phyloP scores from a whole-genome alignment of 2,888 invertebrate species.

The Cheilosia vernalis region DNA sequence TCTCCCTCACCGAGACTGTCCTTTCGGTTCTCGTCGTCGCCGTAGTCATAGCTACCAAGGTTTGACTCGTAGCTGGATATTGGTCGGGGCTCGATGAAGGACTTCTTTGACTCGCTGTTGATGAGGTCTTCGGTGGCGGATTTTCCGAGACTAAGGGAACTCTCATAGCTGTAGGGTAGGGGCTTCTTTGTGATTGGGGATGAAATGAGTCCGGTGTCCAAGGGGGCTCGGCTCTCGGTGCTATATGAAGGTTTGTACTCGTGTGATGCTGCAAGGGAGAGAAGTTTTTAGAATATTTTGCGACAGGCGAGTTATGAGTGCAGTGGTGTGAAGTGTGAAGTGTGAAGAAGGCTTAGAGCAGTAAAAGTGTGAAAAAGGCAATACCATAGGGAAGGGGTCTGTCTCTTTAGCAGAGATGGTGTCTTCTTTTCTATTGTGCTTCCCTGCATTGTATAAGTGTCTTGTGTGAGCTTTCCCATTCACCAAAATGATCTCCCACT shows the following conservation, averaged over 20 bases:
- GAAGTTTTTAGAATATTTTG: neutral
- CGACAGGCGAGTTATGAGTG: neutral
- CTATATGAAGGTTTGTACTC: conserved; percentile 83
- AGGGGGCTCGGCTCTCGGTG: conserved; percentile 79
- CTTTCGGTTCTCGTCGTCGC: conserved; percentile 83
- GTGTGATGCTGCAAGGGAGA: conserved; percentile 80
- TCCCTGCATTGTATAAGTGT: no score
- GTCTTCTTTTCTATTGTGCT: no score
- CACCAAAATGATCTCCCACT: no score
- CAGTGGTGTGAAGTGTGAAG: neutral
- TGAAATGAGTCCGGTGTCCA: conserved; percentile 75
- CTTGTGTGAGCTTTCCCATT: no score
- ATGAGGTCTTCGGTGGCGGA: conserved; percentile 73
- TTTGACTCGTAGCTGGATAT: conserved; percentile 59
- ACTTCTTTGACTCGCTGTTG: conserved; percentile 75
- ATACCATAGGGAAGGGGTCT: no score
- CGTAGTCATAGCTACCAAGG: conserved; percentile 77
- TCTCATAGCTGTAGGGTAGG: conserved; percentile 78
- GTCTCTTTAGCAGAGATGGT: no score
- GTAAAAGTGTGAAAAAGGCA: neutral
- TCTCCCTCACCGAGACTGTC: conserved; percentile 82
- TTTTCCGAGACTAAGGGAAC: conserved; percentile 63
- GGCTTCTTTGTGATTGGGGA: conserved; percentile 73
- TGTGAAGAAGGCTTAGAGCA: neutral
- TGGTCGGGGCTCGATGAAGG: conserved; percentile 71